Base-by-base conservation (phyloP, 2,797 vertebrate species). In the Sebastes elongatus region DNA sequence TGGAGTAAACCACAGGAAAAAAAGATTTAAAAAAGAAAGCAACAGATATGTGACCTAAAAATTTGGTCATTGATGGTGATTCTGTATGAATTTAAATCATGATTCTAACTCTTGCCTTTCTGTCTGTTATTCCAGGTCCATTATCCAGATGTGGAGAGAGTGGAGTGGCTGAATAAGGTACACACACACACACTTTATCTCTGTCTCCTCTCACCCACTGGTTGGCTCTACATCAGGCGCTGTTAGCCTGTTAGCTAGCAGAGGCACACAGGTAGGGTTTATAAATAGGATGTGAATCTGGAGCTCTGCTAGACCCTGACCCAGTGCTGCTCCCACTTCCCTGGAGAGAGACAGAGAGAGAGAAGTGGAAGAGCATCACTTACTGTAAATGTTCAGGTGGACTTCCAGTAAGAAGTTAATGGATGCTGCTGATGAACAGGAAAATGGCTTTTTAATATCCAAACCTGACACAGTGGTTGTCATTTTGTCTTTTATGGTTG, bases 111-210 rank as follows among this genome's bases (percentile, higher is more conserved):
- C 2, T 0, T 49, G 9, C 1, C 1, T 69, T 78, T 73, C 6
- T 80, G 2, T 74, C 3, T 79, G 16, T 46, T 10, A 0, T 56
- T 82, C 4, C 93, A 99, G 98, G 98, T 99, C 71, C 97, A 99
- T 91, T 99, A 97, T 94, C 98, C 98, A 90, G 98, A 99, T 87
- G 98, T 98, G 59, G 98, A 99, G 86, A 94, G 98, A 90, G 98
- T 98, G 92, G 98, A 99, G 93, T 99, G 98, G 98, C 95, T 99
- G 82, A 99, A 99, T 93, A 99, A 99, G 97, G 98, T 98, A 81
- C 71, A 63, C 79, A 53, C 20, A 72, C 27, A 63, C 78, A 73
- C 25, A 20, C 52, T 11, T 33, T 59, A 7, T 30, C 13, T 42
- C 27, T 79, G 27, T 59, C 14, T 11, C 6, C 18, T 46, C 61